phyloP scores from a whole-genome alignment of 2,888 invertebrate genomes.

The Noctua janthina region DNA sequence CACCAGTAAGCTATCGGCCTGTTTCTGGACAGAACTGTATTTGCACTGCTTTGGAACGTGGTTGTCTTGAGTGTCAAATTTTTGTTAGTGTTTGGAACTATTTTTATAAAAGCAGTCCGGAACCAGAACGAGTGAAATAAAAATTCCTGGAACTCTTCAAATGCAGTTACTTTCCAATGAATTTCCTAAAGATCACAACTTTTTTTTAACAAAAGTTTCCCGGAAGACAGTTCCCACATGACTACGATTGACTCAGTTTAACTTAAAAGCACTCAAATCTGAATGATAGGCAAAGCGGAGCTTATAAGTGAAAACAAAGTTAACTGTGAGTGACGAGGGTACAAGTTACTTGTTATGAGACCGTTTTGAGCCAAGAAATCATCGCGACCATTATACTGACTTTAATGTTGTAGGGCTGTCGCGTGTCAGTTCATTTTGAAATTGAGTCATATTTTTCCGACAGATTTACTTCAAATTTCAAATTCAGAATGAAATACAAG shows the following conservation, averaged over 20 bases:
- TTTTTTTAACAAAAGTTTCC: not conserved
- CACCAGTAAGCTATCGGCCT: conserved; percentile 68
- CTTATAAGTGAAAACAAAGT: conserved; percentile 83
- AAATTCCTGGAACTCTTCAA: not conserved
- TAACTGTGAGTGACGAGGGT: conserved; percentile 82
- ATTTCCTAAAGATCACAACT: not conserved
- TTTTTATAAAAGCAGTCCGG: too few relatives aligned
- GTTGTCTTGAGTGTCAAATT: conserved; percentile 2
- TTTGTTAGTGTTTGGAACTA: not conserved
- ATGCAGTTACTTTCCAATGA: not conserved
- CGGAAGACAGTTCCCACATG: conserved; percentile 19
- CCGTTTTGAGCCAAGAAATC: conserved; percentile 85
- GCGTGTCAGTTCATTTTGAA: conserved; percentile 9
- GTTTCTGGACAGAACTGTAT: conserved; percentile 41
- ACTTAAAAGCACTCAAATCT: conserved; percentile 55
- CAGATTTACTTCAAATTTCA: too few relatives aligned
- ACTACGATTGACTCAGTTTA: conserved; percentile 40
- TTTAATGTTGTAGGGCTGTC: conserved; percentile 77
- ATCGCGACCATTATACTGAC: conserved; percentile 81
- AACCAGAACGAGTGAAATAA: not conserved
- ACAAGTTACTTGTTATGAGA: conserved; percentile 81
- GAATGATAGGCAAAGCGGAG: conserved; percentile 63
- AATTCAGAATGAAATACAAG: not conserved
- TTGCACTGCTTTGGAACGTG: conserved; percentile 35
- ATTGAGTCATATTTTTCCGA: not conserved